Conservation (phyloP, 2,113 vertebrate genomes). For the Albula goreensis region DNA sequence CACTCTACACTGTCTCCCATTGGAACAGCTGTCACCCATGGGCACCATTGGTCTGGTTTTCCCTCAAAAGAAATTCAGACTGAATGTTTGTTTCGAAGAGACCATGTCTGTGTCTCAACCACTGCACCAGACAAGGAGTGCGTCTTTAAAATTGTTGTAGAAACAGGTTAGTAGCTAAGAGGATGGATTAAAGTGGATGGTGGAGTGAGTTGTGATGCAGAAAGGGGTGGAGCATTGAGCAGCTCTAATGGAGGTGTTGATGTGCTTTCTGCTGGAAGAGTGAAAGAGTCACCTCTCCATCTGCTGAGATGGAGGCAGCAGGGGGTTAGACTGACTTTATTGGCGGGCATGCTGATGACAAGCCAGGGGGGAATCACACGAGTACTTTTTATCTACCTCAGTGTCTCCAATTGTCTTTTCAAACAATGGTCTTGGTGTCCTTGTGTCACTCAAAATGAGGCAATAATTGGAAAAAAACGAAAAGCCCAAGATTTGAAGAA, state of each 20-base stretch:
- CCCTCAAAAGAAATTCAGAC: not conserved
- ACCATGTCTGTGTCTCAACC: not conserved
- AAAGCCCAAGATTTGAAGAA: not conserved
- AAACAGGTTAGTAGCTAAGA: not conserved
- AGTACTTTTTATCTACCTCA: constrained; percentile 22
- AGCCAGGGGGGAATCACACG: not conserved
- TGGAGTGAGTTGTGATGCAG: not conserved
- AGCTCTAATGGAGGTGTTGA: not conserved
- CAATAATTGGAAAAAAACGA: not conserved
- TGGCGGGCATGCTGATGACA: not conserved
- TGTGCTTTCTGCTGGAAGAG: not conserved
- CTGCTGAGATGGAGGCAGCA: not conserved
- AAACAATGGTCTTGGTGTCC: not conserved
- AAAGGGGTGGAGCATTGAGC: not conserved
- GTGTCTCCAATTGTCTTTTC: not conserved
- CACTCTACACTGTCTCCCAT: not conserved
- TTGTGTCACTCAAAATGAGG: not conserved
- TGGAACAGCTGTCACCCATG: not conserved
- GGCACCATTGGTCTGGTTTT: not conserved
- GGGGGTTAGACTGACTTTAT: not conserved
- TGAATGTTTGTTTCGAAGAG: not conserved
- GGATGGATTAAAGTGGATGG: not conserved
- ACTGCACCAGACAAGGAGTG: no score
- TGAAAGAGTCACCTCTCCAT: not conserved
- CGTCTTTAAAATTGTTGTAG: no score